Conservation (phyloP, 2,797 vertebrate species). For the Enteromius mattozi region DNA sequence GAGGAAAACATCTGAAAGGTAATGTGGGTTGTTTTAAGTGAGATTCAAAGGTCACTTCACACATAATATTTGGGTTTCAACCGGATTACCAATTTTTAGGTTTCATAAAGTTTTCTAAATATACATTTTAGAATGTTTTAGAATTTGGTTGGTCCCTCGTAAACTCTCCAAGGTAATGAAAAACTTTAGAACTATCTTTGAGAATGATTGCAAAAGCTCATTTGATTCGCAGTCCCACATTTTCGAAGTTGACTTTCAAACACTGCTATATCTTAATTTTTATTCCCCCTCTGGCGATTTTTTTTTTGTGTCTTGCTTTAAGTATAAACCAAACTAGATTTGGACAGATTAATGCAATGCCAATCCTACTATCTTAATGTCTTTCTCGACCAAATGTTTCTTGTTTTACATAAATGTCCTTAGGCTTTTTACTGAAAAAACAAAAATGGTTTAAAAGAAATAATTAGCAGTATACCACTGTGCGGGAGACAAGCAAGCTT, state of each 20-base stretch:
- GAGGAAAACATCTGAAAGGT: background rate
- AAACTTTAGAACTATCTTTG: background rate
- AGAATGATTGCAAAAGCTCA: background rate
- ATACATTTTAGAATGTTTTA: background rate
- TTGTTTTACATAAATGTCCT: background rate
- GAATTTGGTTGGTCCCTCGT: background rate
- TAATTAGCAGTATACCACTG: background rate
- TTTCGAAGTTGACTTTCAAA: background rate
- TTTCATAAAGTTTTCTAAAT: background rate
- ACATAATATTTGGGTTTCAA: background rate
- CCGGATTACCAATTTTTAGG: background rate
- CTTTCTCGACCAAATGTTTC: background rate
- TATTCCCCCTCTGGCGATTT: background rate
- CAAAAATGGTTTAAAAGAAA: background rate
- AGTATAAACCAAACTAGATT: background rate
- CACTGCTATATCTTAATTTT: background rate
- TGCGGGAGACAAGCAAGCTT: background rate
- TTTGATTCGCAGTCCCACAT: background rate
- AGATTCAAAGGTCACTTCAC: background rate
- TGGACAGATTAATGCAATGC: background rate
- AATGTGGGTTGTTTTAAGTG: background rate
- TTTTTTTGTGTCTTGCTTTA: background rate
- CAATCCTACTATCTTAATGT: background rate
- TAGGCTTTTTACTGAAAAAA: background rate
- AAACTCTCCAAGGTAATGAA: background rate